Base-by-base conservation (phyloP, 2,113 vertebrate genomes). In the Antidorcas marsupialis region DNA sequence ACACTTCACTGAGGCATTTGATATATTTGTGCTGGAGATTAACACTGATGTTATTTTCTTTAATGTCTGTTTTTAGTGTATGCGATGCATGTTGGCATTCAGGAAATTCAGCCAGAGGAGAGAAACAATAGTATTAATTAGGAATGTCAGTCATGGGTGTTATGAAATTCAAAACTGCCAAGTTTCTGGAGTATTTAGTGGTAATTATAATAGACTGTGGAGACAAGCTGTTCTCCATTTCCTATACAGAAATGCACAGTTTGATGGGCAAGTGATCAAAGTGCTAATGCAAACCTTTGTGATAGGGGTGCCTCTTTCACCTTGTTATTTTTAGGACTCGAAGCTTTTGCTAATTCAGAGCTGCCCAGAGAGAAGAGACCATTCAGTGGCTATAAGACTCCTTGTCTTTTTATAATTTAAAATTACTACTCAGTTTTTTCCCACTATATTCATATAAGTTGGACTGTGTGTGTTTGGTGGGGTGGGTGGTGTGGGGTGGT, bases 61-160 rank as follows among this genome's bases (percentile, higher is more conserved):
- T 98, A 98, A 98, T 98, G 98, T 97, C 98, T 98, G 98, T 95
- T 98, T 98, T 98, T 97, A 98, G 98, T 87, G 94, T 97, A 45
- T 96, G 97, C 95, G 64, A 0, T 96, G 97, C 97, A 93, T 98
- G 98, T 97, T 98, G 98, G 96, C 89, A 94, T 98, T 98, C 95
- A 97, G 98, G 97, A 98, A 98, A 95, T 95, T 96, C 98, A 98
- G 98, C 97, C 98, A 98, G 98, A 98, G 98, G 98, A 98, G 98
- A 92, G 94, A 98, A 98, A 98, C 98, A 98, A 98, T 98, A 97
- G 97, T 98, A 98, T 98, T 99, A 98, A 99, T 99, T 99, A 99
- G 98, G 96, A 95, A 96, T 87, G 98, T 98, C 98, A 98, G 98
- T 99, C 98, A 98, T 97, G 98, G 97, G 93, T 98, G 98, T 98